Evolutionary conservation across 2,113 vertebrate genomes (phyloP), one percentile per base, ranked within the genome.

Genomic region (Gymnobelideus leadbeateri): DNA sequence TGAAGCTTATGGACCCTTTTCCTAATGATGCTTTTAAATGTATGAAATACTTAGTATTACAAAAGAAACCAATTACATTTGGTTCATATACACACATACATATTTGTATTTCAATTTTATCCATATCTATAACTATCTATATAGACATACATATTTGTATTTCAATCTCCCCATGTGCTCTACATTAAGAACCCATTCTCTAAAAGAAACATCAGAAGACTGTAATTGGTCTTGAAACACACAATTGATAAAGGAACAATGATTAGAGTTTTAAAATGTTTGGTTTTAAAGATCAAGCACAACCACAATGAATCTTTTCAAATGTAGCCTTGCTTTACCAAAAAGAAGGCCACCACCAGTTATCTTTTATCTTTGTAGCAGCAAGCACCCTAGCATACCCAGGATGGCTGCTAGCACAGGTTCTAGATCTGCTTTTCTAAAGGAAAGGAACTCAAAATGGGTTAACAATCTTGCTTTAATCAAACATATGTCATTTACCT

Each of bases 121-220:
- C 11, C 12, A 6, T 68, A 68, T 37, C 4, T 68, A 37, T 68
- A 68, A 68, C 31, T 37, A 19, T 68, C 57, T 31, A 12, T 57
- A 61, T 4, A 68, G 5, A 68, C 14, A 68, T 37, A 37, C 31
- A 37, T 37, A 68, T 68, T 68, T 68, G 31, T 12, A 68, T 68
- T 68, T 68, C 61, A 68, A 5, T 37, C 61, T 37, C 31, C 37
- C 31, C 61, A n/a, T 68, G 61, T 3, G 10, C 61, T 68, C 61
- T 37, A 55, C 25, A 23, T 26, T 8, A 68, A 37, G 14, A 68
- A 68, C 31, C 12, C 31, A 11, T 68, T 96, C 95, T 92, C 91
- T 89, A 95, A 94, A 95, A 95, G 91, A 98, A 97, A 97, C 96
- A 98, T 96, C 95, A 98, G 98, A 97, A 94, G 92, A 91, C 96